Base-by-base conservation (phyloP, 2,888 invertebrate species). In the Temnothorax ravouxi region DNA sequence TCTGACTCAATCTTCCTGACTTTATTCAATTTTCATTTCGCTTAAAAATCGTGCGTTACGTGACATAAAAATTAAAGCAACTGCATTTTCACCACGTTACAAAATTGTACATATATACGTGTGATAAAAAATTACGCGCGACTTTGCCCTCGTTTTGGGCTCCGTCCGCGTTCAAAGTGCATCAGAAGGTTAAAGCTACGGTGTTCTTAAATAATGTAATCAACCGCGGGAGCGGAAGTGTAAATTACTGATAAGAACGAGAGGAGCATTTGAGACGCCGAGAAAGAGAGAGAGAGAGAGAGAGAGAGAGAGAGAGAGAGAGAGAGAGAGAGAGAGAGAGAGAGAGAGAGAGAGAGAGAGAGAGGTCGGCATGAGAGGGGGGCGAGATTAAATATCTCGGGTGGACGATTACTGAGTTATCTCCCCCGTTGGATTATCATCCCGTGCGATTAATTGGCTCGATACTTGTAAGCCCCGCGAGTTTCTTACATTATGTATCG, bases 191-290 rank as follows among this genome's bases (percentile, higher is more conserved):
- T 50, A 41, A 76, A 66, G 25, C 41, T 66, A 41, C 25, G 29
- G 8, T 6, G 8, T 6, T n/a, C 8, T 41, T 67, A 54, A 41
- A 77, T 67, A 44, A 67, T 77, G 29, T 29, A 77, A 67, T 77
- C 54, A 41, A 47, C 9, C n/a, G 54, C 25, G 38, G 66, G 18
- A 41, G 29, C n/a, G 34, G 66, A 67, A 67, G 67, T 67, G 50
- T 76, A 76, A 64, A 76, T 66, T 52, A 67, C 25, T 77, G 67
- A 77, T 77, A 77, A 77, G 77, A 54, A n/a, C 52, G 52, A 52
- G 52, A 6, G 67, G 25, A 54, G 38, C 41, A 3, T 66, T 66
- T 66, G 61, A 47, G 62, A 15, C 25, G 38, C 34, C 34, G 34
- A 9, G 62, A 25, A 54, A 52, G 38, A 62, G 38, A 3, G 34